These are phyloP conservation scores for Apostichopus leukothele DNA, from an alignment of 53 echinoderm and acorn worm genomes.

Conservation along the genomic window DNA sequence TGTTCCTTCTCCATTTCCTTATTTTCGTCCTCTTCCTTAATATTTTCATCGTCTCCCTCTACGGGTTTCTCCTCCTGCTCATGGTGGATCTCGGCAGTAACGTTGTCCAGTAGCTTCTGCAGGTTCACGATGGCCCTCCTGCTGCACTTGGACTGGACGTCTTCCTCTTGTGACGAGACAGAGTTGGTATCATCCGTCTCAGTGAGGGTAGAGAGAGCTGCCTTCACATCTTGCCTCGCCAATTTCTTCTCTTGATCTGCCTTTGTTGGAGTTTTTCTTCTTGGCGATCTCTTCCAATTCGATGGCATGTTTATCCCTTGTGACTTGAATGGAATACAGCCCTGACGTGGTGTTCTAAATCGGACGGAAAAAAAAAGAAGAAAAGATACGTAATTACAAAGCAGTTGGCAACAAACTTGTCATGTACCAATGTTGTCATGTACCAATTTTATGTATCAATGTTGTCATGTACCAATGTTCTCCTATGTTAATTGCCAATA, in stretches of 20 bases:
- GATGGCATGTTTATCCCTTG: constrained; percentile 21
- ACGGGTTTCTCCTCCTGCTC: constrained; percentile 68
- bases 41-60: constrained; percentile 4
- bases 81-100: constrained; percentile 94
- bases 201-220: constrained; percentile 1
- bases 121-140: constrained; percentile 93
- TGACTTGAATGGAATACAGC: not conserved
- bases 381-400: too few relatives aligned
- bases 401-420: too few relatives aligned
- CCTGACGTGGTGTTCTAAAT: not conserved
- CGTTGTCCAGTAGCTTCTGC: constrained; percentile 95
- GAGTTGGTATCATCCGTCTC: constrained; percentile 82
- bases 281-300: constrained; percentile 53
- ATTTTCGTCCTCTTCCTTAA: constrained; percentile 36
- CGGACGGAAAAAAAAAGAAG: too few relatives aligned
- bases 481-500: too few relatives aligned
- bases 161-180: constrained; percentile 86
- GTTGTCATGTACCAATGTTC: too few relatives aligned
- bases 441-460: too few relatives aligned
- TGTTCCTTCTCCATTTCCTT: constrained; percentile 31
- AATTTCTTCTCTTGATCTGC: constrained; percentile 21
- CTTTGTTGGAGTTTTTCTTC: constrained; percentile 53
- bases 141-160: constrained; percentile 93
- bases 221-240: constrained; percentile 21
- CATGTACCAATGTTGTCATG: too few relatives aligned